Base-by-base conservation (phyloP, 2,113 vertebrate species). In the Cavia porcellus region DNA sequence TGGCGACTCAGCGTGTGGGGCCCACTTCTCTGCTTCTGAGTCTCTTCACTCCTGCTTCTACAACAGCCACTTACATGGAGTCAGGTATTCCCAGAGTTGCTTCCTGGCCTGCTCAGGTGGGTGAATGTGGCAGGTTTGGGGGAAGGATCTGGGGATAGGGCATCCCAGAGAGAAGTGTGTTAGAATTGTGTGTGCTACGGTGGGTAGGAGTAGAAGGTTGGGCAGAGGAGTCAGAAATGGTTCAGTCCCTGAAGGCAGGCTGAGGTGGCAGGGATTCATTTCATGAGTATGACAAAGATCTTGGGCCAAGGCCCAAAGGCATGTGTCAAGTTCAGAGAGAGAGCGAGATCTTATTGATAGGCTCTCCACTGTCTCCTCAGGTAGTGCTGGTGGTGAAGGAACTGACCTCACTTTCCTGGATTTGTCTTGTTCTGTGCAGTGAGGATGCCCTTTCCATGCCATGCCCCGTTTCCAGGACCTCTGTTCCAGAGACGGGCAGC, bases 251-350 rank as follows among this genome's bases (percentile, higher is more conserved):
- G 30, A 85, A 88, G 55, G 62, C 77, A 80, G 75, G 14, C 15
- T 94, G 61, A 80, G 91, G 52, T 50, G 61, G 32, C 79, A 47
- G 42, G 62, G 74, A 19, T 72, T 5, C 35, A 57, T 13, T 64
- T 95, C 12, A 32, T 35, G 64, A 81, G 85, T 70, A 84, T 47
- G 80, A 83, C 74, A 93, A 52, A 30, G 86, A 91, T 86, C 89
- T 92, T 84, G 61, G 55, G 89, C 80, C 62, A 94, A 90, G 68
- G 42, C 64, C 82, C 62, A 47, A 22, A 74, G n/a, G 45, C 47
- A 90, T 47, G 64, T 94, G 38, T 92, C 88, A 95, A 79, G 20
- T 88, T 94, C 92, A 72, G n/a, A 9, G 8, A 85, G 20, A 57
- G 82, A 17, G 42, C 13, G 74, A 61, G 15, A 45, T 84, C 86